Evolutionary conservation across 2,113 vertebrate species (phyloP).

Genomic region (Paramormyrops kingsleyae): DNA sequence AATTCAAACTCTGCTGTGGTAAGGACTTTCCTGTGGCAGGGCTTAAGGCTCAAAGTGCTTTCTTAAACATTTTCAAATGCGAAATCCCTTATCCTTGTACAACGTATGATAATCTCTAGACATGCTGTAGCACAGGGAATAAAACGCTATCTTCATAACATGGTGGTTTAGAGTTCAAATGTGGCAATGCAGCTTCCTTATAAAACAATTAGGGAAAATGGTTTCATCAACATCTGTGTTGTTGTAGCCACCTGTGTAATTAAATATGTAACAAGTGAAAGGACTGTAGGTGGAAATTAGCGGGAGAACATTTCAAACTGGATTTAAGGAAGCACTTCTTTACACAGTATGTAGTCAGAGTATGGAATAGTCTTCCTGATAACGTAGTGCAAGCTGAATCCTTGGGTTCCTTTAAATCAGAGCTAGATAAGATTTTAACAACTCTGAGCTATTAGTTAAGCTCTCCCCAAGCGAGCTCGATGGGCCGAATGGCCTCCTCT

Average conservation of each 20-base stretch:
- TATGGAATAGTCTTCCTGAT: too few species aligned
- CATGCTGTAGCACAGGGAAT: not conserved
- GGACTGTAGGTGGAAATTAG: too few species aligned
- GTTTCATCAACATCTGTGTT: not conserved
- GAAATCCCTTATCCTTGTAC: not conserved
- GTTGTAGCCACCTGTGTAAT: not conserved
- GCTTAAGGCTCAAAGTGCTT: not conserved
- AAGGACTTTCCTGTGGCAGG: not conserved
- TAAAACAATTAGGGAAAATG: not conserved
- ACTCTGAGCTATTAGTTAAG: too few species aligned
- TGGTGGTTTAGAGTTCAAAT: not conserved
- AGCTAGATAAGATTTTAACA: too few species aligned
- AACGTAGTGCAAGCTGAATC: too few species aligned
- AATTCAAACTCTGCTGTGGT: not conserved
- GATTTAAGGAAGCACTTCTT: too few species aligned
- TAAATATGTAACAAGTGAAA: too few species aligned
- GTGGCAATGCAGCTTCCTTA: not conserved
- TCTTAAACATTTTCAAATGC: not conserved
- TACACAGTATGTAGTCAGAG: too few species aligned
- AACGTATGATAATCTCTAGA: not conserved
- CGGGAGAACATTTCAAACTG: too few species aligned
- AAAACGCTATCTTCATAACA: not conserved
- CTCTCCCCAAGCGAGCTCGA: too few species aligned
- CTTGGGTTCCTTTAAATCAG: too few species aligned
- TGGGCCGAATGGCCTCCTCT: too few species aligned